These are phyloP conservation scores for Perca schrenkii DNA, from an alignment of 2,113 vertebrate species.

Conservation along the genomic window DNA sequence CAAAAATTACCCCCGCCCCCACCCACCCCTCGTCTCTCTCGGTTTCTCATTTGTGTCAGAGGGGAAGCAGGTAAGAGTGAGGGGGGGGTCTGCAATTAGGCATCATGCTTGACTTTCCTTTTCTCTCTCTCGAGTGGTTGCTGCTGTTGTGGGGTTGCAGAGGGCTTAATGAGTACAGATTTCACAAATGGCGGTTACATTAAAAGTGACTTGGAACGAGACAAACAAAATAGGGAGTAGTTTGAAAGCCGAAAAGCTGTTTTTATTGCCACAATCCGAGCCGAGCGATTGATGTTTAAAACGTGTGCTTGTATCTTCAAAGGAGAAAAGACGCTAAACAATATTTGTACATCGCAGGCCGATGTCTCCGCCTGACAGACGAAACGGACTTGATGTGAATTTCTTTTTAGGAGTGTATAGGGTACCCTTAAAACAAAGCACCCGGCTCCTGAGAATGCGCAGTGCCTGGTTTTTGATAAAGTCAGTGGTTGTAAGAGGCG, in stretches of 20 bases:
- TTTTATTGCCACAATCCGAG: too few relatives aligned
- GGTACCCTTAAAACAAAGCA: too few relatives aligned
- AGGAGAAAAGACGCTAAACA: too few relatives aligned
- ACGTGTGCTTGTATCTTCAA: too few relatives aligned
- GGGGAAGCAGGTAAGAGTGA: conserved; percentile 62
- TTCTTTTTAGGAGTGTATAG: too few relatives aligned
- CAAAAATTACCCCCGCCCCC: conserved; percentile 39
- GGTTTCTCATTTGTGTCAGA: neutral
- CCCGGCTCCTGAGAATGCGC: too few relatives aligned
- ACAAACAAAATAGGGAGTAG: neutral
- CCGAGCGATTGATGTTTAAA: too few relatives aligned
- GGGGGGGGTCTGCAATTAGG: conserved; percentile 70
- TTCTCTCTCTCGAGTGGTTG: conserved; percentile 34
- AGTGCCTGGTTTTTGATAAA: too few relatives aligned
- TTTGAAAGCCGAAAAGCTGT: neutral
- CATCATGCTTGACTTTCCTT: conserved; percentile 45
- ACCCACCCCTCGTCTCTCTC: neutral
- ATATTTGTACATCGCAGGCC: neutral
- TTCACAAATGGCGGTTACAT: conserved; percentile 2
- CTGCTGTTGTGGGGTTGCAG: conserved; percentile 37
- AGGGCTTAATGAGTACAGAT: conserved; percentile 30
- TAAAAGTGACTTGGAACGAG: neutral
- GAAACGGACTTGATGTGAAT: too few relatives aligned
- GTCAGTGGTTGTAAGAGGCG: too few relatives aligned
- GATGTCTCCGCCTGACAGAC: neutral